Conservation (phyloP, 2,888 invertebrate species). For the Eupsilia transversa region DNA sequence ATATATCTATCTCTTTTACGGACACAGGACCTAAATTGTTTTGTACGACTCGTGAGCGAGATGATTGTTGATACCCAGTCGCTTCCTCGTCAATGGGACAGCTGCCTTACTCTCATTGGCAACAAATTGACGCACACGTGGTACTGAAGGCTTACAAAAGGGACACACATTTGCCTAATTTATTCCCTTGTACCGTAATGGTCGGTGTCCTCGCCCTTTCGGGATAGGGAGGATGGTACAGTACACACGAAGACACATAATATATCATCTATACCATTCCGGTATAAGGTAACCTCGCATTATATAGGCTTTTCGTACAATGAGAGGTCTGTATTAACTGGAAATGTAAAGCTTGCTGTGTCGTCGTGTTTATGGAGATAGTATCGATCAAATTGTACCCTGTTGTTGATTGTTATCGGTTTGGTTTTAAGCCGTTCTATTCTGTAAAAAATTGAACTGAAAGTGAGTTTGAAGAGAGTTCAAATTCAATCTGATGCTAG, state of each 20-base stretch:
- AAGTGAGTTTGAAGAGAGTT: too few relatives aligned
- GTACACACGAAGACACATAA: not conserved
- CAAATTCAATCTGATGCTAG: too few relatives aligned
- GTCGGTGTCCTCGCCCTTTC: constrained; percentile 4
- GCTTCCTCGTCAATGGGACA: too few relatives aligned
- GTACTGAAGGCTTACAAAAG: constrained; percentile 24
- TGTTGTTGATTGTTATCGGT: too few relatives aligned
- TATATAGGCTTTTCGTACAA: not conserved
- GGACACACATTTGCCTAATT: constrained; percentile 46
- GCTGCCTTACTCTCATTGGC: not conserved
- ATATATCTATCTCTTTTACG: not conserved
- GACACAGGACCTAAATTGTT: not conserved
- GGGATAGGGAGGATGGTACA: not conserved
- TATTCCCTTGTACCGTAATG: constrained; percentile 34
- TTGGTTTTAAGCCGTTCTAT: not conserved
- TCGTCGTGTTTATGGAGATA: not conserved
- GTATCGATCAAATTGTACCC: constrained; percentile 26
- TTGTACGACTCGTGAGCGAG: too few relatives aligned
- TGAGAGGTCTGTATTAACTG: not conserved
- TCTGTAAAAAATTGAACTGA: not conserved
- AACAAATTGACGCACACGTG: constrained; percentile 33
- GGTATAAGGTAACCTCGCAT: not conserved
- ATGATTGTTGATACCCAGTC: not conserved
- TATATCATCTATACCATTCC: not conserved
- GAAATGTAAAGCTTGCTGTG: not conserved